Base-by-base conservation (phyloP, 2,888 invertebrate species). In the Zelleria hepariella region DNA sequence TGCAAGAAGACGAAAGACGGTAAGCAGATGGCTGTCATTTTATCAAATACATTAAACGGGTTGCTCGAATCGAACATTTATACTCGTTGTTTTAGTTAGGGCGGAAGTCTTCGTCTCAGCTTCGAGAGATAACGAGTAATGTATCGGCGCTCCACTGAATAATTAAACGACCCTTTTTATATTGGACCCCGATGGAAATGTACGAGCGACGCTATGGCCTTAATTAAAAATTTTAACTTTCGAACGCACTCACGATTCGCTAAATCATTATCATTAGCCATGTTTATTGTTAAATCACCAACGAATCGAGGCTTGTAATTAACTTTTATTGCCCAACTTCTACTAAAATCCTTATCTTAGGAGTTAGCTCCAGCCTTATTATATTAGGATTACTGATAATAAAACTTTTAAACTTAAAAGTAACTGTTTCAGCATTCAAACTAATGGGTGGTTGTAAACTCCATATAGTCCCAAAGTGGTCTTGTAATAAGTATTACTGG, bases 1-100 rank as follows among this genome's bases (percentile, higher is more conserved):
- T n/a, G n/a, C 32, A 42, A 10, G 10, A 15, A 42, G 32, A 42
- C 10, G 32, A 42, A 42, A 42, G 78, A 81, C 83, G 74, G 85
- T 83, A 80, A 82, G 82, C 86, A 84, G 84, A 82, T 80, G 85
- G 75, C 85, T 80, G 86, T 86, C 87, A 84, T 82, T 78, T 87
- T 88, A 88, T 87, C 87, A 86, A 83, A 86, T 80, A 83, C 87
- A 86, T 87, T 86, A 86, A 86, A 85, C 79, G 80, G 78, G 80
- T 74, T 80, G 77, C 79, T 80, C 75, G 78, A 76, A 71, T 80
- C 77, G 77, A 80, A 81, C 80, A 77, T 82, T 83, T 80, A 76
- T 77, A 74, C 75, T 72, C 71, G 73, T 71, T 64, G 64, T 75
- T 78, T 75, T 76, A 78, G 78, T 74, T 72, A 68, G 66, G 73